A percentile compares a stretch with the other conserved stretches of the same genome.
Conservation (phyloP, 2,797 vertebrate genomes). For the Myripristis jacobus region DNA sequence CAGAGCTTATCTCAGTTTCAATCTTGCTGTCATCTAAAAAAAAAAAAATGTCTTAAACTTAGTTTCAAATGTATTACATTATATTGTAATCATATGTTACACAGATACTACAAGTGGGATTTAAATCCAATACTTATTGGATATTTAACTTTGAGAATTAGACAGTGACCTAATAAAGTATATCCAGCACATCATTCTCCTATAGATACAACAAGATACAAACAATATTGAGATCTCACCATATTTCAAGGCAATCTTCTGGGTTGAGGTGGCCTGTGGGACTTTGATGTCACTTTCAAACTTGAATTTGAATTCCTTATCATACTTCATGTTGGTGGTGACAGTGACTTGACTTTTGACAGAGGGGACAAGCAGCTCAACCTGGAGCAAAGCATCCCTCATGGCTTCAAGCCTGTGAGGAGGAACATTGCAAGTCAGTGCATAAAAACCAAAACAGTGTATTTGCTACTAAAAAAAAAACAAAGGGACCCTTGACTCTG, state of each 20-base stretch:
- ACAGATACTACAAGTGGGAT: not conserved
- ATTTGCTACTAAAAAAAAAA: not conserved
- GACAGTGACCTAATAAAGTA: no score
- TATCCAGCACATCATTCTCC: no score
- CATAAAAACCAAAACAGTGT: no score
- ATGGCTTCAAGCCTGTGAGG: conserved; percentile 79
- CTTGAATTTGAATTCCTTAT: conserved; percentile 79
- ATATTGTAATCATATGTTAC: not conserved
- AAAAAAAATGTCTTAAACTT: conserved; percentile 30
- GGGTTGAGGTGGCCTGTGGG: conserved; percentile 78
- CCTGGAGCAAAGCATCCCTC: conserved; percentile 84
- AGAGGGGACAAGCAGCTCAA: conserved; percentile 85
- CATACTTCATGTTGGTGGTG: conserved; percentile 81
- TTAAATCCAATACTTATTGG: no score
- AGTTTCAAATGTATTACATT: no score
- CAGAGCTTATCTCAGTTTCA: conserved; percentile 86
- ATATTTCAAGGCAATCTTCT: conserved; percentile 86
- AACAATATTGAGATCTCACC: conserved; percentile 76
- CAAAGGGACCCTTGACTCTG: conserved; percentile 12
- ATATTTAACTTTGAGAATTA: no score
- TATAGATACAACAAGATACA: not conserved
- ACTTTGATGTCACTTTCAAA: conserved; percentile 85
- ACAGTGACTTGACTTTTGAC: conserved; percentile 83
- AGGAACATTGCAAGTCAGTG: conserved; percentile 6
- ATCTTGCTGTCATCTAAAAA: conserved; percentile 86